Evolutionary conservation across 2,113 vertebrate genomes (phyloP), one percentile per base, ranked within the genome.

Genomic region (Rousettus leschenaultii): DNA sequence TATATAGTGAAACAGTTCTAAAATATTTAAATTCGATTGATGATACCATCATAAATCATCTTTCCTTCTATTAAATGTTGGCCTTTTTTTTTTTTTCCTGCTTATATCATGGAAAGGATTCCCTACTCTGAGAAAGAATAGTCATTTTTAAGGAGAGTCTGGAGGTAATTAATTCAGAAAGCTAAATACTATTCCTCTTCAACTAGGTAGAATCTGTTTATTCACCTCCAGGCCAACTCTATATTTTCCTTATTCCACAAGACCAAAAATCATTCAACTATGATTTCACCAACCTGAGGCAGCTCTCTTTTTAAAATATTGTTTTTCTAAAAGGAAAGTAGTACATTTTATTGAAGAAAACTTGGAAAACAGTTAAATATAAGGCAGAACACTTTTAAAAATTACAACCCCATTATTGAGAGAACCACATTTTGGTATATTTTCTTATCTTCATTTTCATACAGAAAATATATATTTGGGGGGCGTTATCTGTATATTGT

Each of bases 111-210:
- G 94, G 92, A 95, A 95, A 96, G 87, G 55, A 92, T 74, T 74
- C 30, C 68, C n/a, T 90, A 65, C 53, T 48, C 91, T 95, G 73
- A 96, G 73, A 97, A 97, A 95, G 89, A 95, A 12, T 74, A 82
- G 2, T 97, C 75, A 89, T 94, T 93, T 96, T 97, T 95, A 95
- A 95, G 84, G 86, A 93, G 79, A 94, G 61, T 78, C 87, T 93
- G 53, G 86, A 93, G 83, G 78, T 96, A 89, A 95, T 93, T 95
- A 87, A 96, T 86, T 94, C 51, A 95, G 85, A 94, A 95, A 94
- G 57, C 45, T 89, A 83, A 83, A 65, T 61, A 48, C 55, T 94
- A 24, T 84, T 93, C 48, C 30, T 85, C 26, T 96, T 61, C 24
- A 24, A 15, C n/a, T 79, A 61, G 59, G 16, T 77, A 91, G 80